Percentiles rank a stretch among this genome's conserved stretches.
phyloP scores from a whole-genome alignment of 2,888 invertebrate genomes.

The Phyto melanocephala region DNA sequence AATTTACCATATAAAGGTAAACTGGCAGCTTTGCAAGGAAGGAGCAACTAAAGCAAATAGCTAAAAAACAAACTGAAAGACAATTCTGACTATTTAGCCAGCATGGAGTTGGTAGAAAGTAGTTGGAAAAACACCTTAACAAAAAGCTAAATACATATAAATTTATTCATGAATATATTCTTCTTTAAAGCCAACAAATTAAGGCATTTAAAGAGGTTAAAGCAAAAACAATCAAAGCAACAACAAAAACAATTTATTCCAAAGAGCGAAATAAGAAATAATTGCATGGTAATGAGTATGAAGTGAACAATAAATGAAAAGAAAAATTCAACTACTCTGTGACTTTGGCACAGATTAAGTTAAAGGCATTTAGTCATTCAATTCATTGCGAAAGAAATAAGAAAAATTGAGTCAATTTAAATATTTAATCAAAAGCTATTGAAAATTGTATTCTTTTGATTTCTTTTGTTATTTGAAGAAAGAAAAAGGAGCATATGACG shows the following conservation, averaged over 20 bases:
- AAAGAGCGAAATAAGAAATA: slow-evolving; percentile 49
- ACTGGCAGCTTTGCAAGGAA: slow-evolving; percentile 4
- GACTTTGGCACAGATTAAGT: slow-evolving; percentile 5
- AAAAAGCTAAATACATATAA: slow-evolving; percentile 21
- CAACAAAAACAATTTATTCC: slow-evolving; percentile 14
- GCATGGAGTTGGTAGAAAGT: slow-evolving; percentile 47
- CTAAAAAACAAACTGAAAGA: neutral
- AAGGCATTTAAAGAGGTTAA: slow-evolving; percentile 49
- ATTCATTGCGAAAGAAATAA: neutral
- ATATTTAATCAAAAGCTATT: slow-evolving; percentile 6
- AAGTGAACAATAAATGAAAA: too few relatives aligned
- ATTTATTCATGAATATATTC: neutral
- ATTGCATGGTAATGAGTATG: slow-evolving; percentile 56
- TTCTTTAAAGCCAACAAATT: slow-evolving; percentile 43
- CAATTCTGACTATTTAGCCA: neutral
- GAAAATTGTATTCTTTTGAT: neutral
- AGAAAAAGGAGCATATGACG: neutral
- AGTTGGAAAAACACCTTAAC: slow-evolving; percentile 45
- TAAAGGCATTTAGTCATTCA: neutral
- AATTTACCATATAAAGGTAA: slow-evolving; percentile 62
- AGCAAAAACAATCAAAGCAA: neutral
- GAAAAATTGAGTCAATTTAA: slow-evolving; percentile 6
- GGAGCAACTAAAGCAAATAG: neutral
- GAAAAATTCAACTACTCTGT: neutral
- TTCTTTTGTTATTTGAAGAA: neutral